phyloP scores from a whole-genome alignment of 1,140 invertebrate genomes.

The Chlorops oryzae region DNA sequence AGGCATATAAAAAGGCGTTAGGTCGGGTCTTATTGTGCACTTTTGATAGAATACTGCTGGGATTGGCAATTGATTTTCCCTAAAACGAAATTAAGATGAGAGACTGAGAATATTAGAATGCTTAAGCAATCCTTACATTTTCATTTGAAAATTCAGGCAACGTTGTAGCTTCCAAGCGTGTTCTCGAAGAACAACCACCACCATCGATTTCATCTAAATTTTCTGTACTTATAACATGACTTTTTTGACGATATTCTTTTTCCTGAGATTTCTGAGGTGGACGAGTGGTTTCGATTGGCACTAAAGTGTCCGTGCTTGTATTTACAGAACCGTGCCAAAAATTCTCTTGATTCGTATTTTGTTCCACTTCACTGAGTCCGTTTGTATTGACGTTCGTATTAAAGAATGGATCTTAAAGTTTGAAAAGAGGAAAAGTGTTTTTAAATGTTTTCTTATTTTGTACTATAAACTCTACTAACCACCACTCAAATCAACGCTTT shows the following conservation, averaged over 20 bases:
- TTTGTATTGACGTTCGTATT: too few relatives aligned
- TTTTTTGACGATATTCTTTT: not conserved
- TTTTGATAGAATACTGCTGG: conserved; percentile 29
- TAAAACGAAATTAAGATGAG: conserved; percentile 7
- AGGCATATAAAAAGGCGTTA: not conserved
- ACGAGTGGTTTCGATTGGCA: conserved; percentile 26
- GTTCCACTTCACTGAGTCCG: too few relatives aligned
- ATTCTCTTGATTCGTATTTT: conserved; percentile 12
- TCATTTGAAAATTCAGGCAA: not conserved
- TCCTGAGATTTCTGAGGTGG: not conserved
- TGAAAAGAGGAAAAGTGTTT: too few relatives aligned
- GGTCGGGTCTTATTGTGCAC: conserved; percentile 25
- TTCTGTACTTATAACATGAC: too few relatives aligned
- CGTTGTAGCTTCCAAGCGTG: too few relatives aligned
- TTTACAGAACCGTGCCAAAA: conserved; percentile 39
- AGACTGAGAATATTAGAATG: too few relatives aligned
- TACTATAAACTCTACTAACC: not conserved
- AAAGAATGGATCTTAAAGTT: too few relatives aligned
- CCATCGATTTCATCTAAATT: conserved; percentile 10
- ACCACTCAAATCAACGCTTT: conserved; percentile 15
- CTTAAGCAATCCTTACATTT: not conserved
- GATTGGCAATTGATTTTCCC: conserved; percentile 28
- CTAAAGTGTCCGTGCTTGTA: conserved; percentile 51
- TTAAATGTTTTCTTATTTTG: too few relatives aligned
- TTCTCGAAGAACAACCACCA: too few relatives aligned